These are phyloP conservation scores for Drosophila nr. perissopoda DNA, from an alignment of 2,888 invertebrate species.

Conservation along the genomic window DNA sequence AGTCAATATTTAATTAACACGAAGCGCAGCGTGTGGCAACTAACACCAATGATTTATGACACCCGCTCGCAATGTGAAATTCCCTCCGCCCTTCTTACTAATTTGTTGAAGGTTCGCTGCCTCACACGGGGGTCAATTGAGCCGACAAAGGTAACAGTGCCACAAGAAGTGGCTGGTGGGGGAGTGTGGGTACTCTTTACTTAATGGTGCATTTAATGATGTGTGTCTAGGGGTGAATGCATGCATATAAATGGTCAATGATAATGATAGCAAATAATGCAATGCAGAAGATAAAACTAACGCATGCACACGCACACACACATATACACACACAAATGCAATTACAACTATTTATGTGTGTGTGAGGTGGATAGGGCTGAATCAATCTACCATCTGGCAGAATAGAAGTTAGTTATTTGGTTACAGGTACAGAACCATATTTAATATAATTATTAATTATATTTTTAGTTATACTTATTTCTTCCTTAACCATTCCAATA, in stretches of 20 bases:
- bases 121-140: constrained; percentile 36
- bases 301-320: background rate
- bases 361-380: background rate
- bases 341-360: background rate
- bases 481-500: background rate
- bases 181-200: background rate
- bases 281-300: constrained; percentile 7
- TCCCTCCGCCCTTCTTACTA: constrained; percentile 29
- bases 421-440: background rate
- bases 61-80: constrained; percentile 41
- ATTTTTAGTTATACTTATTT: background rate
- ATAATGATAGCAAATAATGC: constrained; percentile 53
- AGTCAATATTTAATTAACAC: constrained; percentile 81
- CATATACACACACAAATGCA: background rate
- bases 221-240: constrained; percentile 42
- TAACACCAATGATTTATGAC: constrained; percentile 67
- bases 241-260: constrained; percentile 24
- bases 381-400: constrained; percentile 23
- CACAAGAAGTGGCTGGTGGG: background rate
- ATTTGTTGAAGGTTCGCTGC: constrained; percentile 44
- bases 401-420: background rate
- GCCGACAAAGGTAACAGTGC: constrained; percentile 53
- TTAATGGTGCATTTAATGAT: constrained; percentile 58
- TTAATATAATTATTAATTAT: background rate
- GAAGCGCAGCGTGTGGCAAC: constrained; percentile 71